Conservation (phyloP, 2,113 vertebrate genomes). For the Pseudorhombus dupliciocellatus region DNA sequence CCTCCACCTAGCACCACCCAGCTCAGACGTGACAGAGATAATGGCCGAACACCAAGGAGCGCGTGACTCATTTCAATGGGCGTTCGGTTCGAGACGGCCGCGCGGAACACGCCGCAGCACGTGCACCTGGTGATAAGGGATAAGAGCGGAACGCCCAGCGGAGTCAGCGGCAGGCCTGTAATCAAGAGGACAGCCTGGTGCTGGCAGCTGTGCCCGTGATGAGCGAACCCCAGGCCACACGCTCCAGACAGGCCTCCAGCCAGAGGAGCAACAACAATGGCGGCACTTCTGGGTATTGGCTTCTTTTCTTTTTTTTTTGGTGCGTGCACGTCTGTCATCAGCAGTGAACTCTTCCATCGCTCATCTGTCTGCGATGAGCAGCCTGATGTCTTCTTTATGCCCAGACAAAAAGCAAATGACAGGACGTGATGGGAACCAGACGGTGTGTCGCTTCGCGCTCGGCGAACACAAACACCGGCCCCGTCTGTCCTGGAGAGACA, state of each 20-base stretch:
- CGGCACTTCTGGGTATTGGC: constrained; percentile 49
- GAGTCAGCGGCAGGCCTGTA: constrained; percentile 53
- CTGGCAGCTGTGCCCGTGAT: constrained; percentile 51
- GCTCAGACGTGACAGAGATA: constrained; percentile 7
- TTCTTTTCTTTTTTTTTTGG: constrained; percentile 15
- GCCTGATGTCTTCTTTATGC: constrained; percentile 73
- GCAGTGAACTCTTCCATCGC: constrained; percentile 66
- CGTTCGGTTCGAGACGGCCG: not conserved
- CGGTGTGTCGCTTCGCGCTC: constrained; percentile 36
- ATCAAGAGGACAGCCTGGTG: constrained; percentile 50
- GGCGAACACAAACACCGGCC: not conserved
- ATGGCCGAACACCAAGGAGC: constrained; percentile 18
- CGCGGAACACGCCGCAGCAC: constrained; percentile 22
- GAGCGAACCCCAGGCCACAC: constrained; percentile 74
- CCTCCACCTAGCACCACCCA: not conserved
- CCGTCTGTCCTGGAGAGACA: constrained; percentile 28
- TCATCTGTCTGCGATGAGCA: constrained; percentile 66
- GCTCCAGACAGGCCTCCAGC: constrained; percentile 50
- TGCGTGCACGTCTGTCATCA: constrained; percentile 72
- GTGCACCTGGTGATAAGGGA: constrained; percentile 56
- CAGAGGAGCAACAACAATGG: constrained; percentile 51
- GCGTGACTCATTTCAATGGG: constrained; percentile 9
- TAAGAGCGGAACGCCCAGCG: constrained; percentile 42
- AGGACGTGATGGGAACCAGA: constrained; percentile 51
- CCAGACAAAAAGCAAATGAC: constrained; percentile 59